Percentiles rank a stretch among this genome's conserved stretches.
phyloP scores from a whole-genome alignment of 1,140 invertebrate genomes.

The Drosophila ironensis region DNA sequence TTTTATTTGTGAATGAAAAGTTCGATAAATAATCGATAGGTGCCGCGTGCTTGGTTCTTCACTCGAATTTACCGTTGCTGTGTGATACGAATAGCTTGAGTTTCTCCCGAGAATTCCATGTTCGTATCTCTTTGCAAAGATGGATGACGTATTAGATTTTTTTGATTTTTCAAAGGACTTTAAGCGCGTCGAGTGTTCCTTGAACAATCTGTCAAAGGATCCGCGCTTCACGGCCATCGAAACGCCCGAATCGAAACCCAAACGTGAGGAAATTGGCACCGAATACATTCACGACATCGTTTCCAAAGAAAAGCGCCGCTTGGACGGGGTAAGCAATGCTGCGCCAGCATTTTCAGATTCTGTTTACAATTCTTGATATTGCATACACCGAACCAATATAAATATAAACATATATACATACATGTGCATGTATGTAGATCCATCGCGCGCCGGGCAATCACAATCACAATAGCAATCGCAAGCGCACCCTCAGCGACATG shows the following conservation, averaged over 20 bases:
- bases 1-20: no score
- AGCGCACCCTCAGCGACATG: conserved; percentile 44
- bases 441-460: no score
- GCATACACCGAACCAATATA: no score
- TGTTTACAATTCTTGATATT: not conserved
- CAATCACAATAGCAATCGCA: not conserved
- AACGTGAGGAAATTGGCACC: conserved; percentile 55
- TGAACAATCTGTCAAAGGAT: conserved; percentile 28
- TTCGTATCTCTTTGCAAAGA: not conserved
- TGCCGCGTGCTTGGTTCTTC: no score
- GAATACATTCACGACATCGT: conserved; percentile 54
- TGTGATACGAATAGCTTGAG: no score
- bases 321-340: conserved; percentile 47
- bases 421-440: no score
- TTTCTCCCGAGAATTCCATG: not conserved
- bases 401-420: no score
- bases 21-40: no score
- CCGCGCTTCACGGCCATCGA: not conserved
- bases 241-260: conserved; percentile 28
- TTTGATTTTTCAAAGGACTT: conserved; percentile 77
- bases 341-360: not conserved
- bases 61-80: no score
- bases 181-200: conserved; percentile 19
- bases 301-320: conserved; percentile 36
- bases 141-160: conserved; percentile 69